Evolutionary conservation across 2,797 vertebrate genomes (phyloP), one percentile per base, ranked within the genome.

Genomic region (Sebastes aleutianus): DNA sequence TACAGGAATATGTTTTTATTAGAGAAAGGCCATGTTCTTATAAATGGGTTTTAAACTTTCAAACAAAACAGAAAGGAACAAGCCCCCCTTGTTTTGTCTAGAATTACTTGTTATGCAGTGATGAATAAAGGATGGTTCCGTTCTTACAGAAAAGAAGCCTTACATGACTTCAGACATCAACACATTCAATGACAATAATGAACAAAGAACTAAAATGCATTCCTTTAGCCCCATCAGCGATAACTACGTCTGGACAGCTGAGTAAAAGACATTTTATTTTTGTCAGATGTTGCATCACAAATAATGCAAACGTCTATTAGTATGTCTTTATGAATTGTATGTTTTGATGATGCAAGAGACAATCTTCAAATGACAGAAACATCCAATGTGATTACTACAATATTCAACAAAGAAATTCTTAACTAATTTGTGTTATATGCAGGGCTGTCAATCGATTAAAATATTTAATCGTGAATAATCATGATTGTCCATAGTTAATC

Each of bases 41-140:
- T 74, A 83, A 88, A 91, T 77, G 29, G 69, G 47, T 88, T 85
- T 93, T 81, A 82, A 85, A 89, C 77, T 87, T 92, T 85, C 71
- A 84, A 84, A 84, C 16, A 70, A 75, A 78, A 72, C 56, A 70
- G 24, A 72, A 53, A 58, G 6, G 18, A 78, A 59, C 54, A 64
- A 72, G 36, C 12, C 18, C 13, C 7, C 39, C 11, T 22, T 9
- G 67, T 65, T 77, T 53, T 68, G 34, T 62, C 18, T 26, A 24
- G 57, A 43, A 61, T 71, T 59, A 54, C 10, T 67, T 62, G 64
- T 69, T 78, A 71, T 65, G 69, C 43, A 58, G n/a, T 18, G 65
- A 84, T 81, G 62, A 80, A 78, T 69, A 77, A 78, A 70, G 20
- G 14, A 84, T 39, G 24, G 16, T 39, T 61, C 27, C 4, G 18